Percentiles rank a stretch among this genome's conserved stretches.
These are phyloP conservation scores for Eurosta solidaginis DNA, from an alignment of 1,140 invertebrate species.

Conservation along the genomic window DNA sequence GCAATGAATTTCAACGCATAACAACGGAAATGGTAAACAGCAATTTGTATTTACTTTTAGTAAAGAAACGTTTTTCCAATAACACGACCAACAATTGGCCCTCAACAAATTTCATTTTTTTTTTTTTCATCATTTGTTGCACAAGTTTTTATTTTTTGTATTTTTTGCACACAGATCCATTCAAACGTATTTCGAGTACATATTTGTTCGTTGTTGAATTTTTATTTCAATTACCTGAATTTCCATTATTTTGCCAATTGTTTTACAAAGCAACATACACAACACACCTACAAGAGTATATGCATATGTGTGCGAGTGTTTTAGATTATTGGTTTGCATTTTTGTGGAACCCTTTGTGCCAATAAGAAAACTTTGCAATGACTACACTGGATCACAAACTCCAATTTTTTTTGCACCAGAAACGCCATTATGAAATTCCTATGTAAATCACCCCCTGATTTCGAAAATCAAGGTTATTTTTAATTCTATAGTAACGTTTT, in stretches of 20 bases:
- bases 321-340: no score
- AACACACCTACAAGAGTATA: no score
- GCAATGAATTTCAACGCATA: neutral
- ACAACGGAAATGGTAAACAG: neutral
- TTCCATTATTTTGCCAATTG: neutral
- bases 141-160: neutral
- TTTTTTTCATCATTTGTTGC: neutral
- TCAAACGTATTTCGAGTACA: neutral
- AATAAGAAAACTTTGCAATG: no score
- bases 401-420: no score
- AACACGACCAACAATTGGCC: neutral
- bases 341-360: no score
- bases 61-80: neutral
- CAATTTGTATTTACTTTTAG: neutral
- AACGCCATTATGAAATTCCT: no score
- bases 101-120: neutral
- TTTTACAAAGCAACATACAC: neutral
- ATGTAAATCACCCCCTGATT: no score
- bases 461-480: no score
- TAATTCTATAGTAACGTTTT: no score
- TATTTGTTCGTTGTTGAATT: neutral
- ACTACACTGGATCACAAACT: no score
- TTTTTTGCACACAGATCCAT: no score
- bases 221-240: constrained; percentile 7
- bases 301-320: no score